Evolutionary conservation across 2,113 vertebrate species (phyloP).

Genomic region (Genyomyrus donnyi): DNA sequence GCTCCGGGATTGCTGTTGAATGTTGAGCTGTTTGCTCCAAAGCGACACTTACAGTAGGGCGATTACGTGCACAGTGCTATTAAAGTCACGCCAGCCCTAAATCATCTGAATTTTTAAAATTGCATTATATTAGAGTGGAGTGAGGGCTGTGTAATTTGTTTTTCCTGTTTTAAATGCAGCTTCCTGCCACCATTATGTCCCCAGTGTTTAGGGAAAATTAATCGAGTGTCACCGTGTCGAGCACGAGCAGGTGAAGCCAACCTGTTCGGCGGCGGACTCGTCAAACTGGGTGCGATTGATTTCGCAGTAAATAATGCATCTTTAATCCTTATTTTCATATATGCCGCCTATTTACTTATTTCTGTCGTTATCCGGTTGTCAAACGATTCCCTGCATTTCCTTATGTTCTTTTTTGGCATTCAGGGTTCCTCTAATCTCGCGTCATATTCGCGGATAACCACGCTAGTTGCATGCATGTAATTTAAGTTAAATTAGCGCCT

Average conservation of each 20-base stretch:
- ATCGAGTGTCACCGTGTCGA: background rate
- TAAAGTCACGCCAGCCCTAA: background rate
- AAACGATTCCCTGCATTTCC: background rate
- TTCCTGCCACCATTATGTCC: conserved; percentile 7
- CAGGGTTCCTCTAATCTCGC: background rate
- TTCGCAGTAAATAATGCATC: background rate
- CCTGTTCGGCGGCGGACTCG: background rate
- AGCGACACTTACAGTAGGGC: background rate
- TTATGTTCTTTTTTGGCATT: background rate
- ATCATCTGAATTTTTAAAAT: background rate
- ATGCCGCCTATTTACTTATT: background rate
- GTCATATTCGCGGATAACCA: background rate
- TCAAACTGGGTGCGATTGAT: background rate
- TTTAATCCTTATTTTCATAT: background rate
- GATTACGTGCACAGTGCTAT: background rate
- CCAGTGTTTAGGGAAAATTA: conserved; percentile 3
- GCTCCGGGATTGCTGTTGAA: background rate
- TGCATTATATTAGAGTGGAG: background rate
- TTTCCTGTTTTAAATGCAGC: conserved; percentile 2
- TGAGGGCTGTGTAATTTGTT: background rate
- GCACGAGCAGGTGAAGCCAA: background rate
- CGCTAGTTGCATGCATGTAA: background rate
- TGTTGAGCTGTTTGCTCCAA: background rate
- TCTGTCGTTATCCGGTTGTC: background rate
- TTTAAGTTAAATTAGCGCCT: background rate